phyloP scores from a whole-genome alignment of 2,888 invertebrate species.

The Sabatieria punctata region DNA sequence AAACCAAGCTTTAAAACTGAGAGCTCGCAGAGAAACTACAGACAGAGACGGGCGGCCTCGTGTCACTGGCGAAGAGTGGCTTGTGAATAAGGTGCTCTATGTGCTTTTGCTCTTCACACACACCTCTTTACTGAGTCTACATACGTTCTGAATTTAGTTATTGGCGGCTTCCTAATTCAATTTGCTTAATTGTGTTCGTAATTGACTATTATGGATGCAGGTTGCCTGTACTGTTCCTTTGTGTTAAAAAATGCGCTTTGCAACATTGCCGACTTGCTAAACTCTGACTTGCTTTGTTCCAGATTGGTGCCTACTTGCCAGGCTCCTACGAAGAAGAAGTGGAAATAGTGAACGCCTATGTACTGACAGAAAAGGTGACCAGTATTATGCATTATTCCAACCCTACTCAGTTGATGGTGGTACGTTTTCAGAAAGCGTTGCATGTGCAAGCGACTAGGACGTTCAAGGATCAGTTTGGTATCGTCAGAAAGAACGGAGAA shows the following conservation, averaged over 20 bases:
- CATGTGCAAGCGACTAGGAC: conserved; percentile 36
- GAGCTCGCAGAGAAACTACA: conserved; percentile 35
- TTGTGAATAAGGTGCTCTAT: conserved; percentile 34
- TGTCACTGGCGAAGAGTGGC: conserved; percentile 39
- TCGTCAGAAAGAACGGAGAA: conserved; percentile 37
- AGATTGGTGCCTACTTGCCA: conserved; percentile 38
- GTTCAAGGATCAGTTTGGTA: conserved; percentile 36
- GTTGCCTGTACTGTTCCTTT: too few species aligned
- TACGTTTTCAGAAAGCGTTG: conserved; percentile 34
- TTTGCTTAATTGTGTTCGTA: too few species aligned
- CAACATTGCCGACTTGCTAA: too few species aligned
- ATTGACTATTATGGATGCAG: too few species aligned
- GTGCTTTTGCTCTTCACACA: too few species aligned
- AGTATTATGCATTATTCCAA: conserved; percentile 11
- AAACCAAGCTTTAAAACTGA: conserved; percentile 38
- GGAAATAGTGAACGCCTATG: conserved; percentile 36
- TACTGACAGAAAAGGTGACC: conserved; percentile 40
- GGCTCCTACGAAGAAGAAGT: conserved; percentile 40
- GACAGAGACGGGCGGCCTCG: conserved; percentile 28
- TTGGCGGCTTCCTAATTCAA: too few species aligned
- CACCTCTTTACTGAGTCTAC: too few species aligned
- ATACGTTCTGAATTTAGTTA: too few species aligned
- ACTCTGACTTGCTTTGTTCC: neutral
- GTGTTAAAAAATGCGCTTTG: too few species aligned
- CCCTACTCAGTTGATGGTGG: neutral